Base-by-base conservation (phyloP, 2,113 vertebrate species). In the Maccullochella peelii region DNA sequence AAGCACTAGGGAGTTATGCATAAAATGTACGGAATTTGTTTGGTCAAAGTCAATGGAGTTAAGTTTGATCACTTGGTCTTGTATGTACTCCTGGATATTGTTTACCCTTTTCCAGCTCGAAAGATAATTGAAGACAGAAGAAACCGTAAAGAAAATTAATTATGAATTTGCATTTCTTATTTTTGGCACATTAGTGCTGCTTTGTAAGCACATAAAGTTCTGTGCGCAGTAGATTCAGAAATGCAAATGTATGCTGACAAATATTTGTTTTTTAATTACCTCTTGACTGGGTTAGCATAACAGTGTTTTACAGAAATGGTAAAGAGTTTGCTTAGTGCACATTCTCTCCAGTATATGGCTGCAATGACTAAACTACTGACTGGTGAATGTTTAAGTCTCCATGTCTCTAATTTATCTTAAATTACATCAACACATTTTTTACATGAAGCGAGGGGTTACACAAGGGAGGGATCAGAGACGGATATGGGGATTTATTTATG, bases 331-430 rank as follows among this genome's bases (percentile, higher is more conserved):
- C 72, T 20, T 12, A 9, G 23, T 58, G 27, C 61, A 62, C 66
- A 23, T 33, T 62, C 33, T 40, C 21, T 21, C 1, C 21, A 10
- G 14, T 30, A 11, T 36, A n/a, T 47, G 23, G 38, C 61, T 42
- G 33, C 49, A 27, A 9, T 55, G 9, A 44, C 58, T 73, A 25
- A 50, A 67, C 65, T 20, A 5, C 36, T 63, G 76, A 82, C 71
- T 44, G 21, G 5, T 68, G 47, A 54, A 30, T 85, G 65, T 79
- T 82, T 82, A 73, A 40, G 50, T 63, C 70, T 47, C 21, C 3
- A 33, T 62, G 71, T 76, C 55, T 75, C 21, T 66, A 70, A 81
- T 82, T 73, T 49, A 59, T 84, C 78, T 62, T 63, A 52, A 50
- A 73, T 59, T 12, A 50, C 38, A 68, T 66, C 18, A 66, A 82